These are phyloP conservation scores for Metopolophium dirhodum DNA, from an alignment of 1,140 invertebrate species.

Conservation along the genomic window DNA sequence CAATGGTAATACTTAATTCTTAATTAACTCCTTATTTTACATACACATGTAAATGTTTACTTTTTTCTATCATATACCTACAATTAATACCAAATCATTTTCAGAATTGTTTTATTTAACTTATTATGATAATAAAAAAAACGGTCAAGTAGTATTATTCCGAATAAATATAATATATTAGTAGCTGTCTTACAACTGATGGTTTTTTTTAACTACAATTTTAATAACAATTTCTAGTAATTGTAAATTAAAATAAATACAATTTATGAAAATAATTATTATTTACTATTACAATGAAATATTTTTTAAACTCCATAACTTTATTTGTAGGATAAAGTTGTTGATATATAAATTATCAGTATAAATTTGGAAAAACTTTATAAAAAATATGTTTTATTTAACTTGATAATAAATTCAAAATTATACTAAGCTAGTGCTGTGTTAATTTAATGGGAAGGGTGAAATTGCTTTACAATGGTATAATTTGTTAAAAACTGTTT, in stretches of 20 bases:
- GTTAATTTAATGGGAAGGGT: background rate
- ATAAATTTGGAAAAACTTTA: constrained; percentile 6
- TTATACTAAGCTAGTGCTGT: constrained; percentile 24
- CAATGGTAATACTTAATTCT: background rate
- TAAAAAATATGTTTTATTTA: constrained; percentile 6
- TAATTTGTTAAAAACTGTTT: background rate
- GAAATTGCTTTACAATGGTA: background rate
- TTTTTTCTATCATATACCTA: background rate
- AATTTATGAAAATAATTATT: constrained; percentile 6
- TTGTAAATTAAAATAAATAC: background rate
- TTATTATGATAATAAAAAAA: background rate
- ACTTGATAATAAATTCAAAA: background rate
- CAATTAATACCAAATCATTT: background rate
- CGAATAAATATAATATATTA: background rate
- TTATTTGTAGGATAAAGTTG: background rate
- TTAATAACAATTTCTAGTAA: background rate
- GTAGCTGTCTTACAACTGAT: background rate
- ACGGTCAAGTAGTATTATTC: background rate
- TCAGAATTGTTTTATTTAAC: background rate
- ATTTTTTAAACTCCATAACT: background rate
- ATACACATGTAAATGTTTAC: background rate
- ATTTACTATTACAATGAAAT: background rate
- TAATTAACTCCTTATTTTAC: background rate
- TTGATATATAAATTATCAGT: background rate
- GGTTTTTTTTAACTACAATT: background rate